phyloP scores from a whole-genome alignment of 2,797 vertebrate species.

The Anas flavirostris region DNA sequence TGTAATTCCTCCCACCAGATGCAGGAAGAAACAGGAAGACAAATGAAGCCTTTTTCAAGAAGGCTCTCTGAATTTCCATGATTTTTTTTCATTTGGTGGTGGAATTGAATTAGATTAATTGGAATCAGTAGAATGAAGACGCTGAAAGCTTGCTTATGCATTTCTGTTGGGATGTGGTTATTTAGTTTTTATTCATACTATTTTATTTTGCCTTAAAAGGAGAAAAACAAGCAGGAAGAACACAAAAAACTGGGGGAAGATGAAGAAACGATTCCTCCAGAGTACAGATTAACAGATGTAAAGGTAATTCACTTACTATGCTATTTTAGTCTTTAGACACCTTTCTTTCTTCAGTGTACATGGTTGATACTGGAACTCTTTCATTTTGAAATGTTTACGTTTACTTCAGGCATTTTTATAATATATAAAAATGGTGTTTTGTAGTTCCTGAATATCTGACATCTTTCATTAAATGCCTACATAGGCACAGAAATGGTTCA shows the following conservation, averaged over 20 bases:
- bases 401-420: background rate
- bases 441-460: background rate
- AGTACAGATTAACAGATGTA: constrained; percentile 71
- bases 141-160: background rate
- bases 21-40: background rate
- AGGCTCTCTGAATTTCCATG: background rate
- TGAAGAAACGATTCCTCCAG: constrained; percentile 80
- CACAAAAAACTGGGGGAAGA: constrained; percentile 79
- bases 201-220: constrained; percentile 51
- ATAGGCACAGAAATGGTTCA: background rate
- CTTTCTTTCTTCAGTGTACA: background rate
- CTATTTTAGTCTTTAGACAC: background rate
- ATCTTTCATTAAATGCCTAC: background rate
- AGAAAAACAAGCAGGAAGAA: constrained; percentile 71
- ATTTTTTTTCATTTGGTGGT: background rate
- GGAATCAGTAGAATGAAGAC: background rate
- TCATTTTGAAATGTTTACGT: background rate
- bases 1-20: background rate
- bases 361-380: background rate
- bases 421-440: background rate
- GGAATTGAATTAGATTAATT: background rate
- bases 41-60: background rate
- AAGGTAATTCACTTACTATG: constrained; percentile 63
- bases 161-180: background rate
- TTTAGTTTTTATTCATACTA: background rate